phyloP scores from a whole-genome alignment of 2,888 invertebrate genomes.

The Venustoraphidia nigricollis region DNA sequence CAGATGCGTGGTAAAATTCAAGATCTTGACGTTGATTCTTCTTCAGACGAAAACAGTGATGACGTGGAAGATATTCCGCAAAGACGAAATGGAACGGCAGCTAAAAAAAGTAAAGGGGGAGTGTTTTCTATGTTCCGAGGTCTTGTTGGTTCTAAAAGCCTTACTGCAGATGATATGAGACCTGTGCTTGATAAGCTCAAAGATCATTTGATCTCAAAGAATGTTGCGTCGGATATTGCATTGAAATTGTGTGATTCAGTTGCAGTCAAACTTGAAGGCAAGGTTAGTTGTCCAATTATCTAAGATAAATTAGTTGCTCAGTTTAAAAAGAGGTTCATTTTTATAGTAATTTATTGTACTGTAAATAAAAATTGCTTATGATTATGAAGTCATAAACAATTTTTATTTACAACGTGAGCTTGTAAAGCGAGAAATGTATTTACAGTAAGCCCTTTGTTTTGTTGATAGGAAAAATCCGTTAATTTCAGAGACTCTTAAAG shows the following conservation, averaged over 20 bases:
- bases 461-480: no score
- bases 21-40: slow-evolving; percentile 67
- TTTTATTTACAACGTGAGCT: no score
- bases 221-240: slow-evolving; percentile 94
- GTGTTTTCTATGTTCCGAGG: slow-evolving; percentile 76
- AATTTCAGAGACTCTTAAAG: no score
- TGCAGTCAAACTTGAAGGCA: slow-evolving; percentile 77
- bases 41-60: slow-evolving; percentile 47
- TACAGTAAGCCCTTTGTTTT: no score
- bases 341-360: no score
- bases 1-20: slow-evolving; percentile 71
- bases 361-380: no score
- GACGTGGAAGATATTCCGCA: slow-evolving; percentile 36
- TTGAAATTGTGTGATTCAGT: slow-evolving; percentile 88
- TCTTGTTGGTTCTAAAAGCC: slow-evolving; percentile 76
- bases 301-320: background rate
- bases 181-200: slow-evolving; percentile 85
- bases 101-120: slow-evolving; percentile 30
- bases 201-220: slow-evolving; percentile 91
- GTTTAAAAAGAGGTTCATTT: no score
- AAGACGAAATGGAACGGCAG: slow-evolving; percentile 10
- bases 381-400: no score
- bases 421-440: no score
- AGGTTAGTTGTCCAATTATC: slow-evolving; percentile 27
- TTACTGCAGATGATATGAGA: slow-evolving; percentile 64